Conservation (phyloP, 2,797 vertebrate genomes). For the Phataginus tricuspis region DNA sequence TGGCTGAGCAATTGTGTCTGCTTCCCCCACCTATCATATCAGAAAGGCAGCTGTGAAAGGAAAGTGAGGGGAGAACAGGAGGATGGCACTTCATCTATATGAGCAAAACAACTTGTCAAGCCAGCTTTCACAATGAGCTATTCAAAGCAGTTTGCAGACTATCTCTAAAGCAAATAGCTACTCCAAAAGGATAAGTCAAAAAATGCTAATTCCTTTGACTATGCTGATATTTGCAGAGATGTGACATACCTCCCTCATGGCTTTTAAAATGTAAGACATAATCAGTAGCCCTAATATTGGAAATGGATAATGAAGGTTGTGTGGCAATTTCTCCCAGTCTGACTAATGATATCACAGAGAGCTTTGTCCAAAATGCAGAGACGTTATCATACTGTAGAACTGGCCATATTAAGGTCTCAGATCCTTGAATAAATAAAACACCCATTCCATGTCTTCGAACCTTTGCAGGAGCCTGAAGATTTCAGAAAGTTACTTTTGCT, state of each 20-base stretch:
- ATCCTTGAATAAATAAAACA: neutral
- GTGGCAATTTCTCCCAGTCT: neutral
- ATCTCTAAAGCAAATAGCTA: neutral
- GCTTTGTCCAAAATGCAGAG: neutral
- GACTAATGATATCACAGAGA: neutral
- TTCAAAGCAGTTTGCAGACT: neutral
- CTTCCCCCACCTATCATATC: neutral
- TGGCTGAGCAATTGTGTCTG: neutral
- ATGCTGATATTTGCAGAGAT: neutral
- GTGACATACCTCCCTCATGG: neutral
- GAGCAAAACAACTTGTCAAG: neutral
- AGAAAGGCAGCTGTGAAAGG: neutral
- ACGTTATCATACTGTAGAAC: neutral
- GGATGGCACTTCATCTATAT: neutral
- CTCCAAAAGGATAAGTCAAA: neutral
- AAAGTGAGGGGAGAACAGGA: neutral
- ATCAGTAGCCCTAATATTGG: neutral
- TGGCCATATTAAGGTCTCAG: neutral
- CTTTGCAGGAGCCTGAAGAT: neutral
- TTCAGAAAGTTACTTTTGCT: neutral
- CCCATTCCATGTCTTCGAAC: neutral
- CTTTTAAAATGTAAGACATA: neutral
- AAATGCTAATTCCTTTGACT: neutral
- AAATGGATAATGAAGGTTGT: neutral
- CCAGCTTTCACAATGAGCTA: neutral